A percentile compares a stretch with the other conserved stretches of the same genome.
phyloP scores from a whole-genome alignment of 2,113 vertebrate species.

The Raja brachyura region DNA sequence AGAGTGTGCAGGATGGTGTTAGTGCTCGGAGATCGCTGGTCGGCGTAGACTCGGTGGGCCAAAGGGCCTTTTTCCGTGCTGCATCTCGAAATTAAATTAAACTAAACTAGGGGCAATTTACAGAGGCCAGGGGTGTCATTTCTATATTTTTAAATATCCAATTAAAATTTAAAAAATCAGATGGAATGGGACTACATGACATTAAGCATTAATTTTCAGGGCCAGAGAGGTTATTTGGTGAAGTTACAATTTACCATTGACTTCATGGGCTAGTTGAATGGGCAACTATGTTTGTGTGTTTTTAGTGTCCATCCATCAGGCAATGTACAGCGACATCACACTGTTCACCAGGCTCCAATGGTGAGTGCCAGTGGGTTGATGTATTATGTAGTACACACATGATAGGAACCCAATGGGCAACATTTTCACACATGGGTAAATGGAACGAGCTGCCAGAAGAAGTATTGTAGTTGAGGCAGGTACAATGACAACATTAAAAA shows the following conservation, averaged over 20 bases:
- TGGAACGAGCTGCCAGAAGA: too few species aligned
- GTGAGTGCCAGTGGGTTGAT: neutral
- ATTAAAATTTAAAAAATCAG: neutral
- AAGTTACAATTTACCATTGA: neutral
- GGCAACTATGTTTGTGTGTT: neutral
- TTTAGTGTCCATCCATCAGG: neutral
- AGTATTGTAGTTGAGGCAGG: too few species aligned
- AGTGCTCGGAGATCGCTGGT: too few species aligned
- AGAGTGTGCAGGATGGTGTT: too few species aligned
- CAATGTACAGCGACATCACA: neutral
- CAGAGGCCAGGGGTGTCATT: neutral
- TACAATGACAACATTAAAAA: too few species aligned
- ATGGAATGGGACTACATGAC: too few species aligned
- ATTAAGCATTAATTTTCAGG: neutral
- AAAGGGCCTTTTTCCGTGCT: too few species aligned
- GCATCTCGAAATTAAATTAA: too few species aligned
- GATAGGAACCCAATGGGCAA: too few species aligned
- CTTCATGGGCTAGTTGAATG: neutral
- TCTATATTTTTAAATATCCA: neutral
- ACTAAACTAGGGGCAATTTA: neutral
- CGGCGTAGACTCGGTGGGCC: too few species aligned
- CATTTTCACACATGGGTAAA: too few species aligned
- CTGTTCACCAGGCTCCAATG: neutral
- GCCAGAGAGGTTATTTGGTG: neutral
- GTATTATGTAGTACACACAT: too few species aligned